Evolutionary conservation across 2,888 invertebrate species (phyloP).

Genomic region (Tillus elongatus): DNA sequence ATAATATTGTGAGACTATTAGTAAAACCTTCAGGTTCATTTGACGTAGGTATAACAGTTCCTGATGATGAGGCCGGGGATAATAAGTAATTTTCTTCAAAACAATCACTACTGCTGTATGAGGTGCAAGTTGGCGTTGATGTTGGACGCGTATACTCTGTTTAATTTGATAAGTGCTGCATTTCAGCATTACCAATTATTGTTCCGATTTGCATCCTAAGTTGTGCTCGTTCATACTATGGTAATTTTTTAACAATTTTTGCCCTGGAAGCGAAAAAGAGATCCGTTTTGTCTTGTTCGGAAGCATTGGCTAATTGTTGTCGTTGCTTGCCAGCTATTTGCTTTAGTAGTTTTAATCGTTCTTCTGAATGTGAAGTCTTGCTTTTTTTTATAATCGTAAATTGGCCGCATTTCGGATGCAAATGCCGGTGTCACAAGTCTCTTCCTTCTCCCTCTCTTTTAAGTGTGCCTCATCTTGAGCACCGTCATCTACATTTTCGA

Average conservation of each 20-base stretch:
- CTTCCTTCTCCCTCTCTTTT: too few relatives aligned
- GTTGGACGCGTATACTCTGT: too few relatives aligned
- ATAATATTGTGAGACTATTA: too few relatives aligned
- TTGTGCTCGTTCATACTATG: slow-evolving; percentile 25
- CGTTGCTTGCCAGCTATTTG: slow-evolving; percentile 13
- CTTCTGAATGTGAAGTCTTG: slow-evolving; percentile 14
- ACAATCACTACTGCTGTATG: too few relatives aligned
- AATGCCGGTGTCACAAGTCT: too few relatives aligned
- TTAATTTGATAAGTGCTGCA: background rate
- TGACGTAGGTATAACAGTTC: too few relatives aligned
- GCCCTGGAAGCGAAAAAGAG: slow-evolving; percentile 29
- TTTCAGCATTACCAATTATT: slow-evolving; percentile 8
- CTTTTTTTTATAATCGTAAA: slow-evolving; percentile 10
- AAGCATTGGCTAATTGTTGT: slow-evolving; percentile 13
- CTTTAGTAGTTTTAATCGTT: slow-evolving; percentile 14
- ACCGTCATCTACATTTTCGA: background rate
- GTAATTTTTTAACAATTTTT: slow-evolving; percentile 30
- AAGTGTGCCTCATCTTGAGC: background rate
- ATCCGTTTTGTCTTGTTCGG: slow-evolving; percentile 25
- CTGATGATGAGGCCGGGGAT: too few relatives aligned
- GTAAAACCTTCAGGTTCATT: too few relatives aligned
- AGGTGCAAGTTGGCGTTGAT: too few relatives aligned
- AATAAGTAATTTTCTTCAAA: too few relatives aligned
- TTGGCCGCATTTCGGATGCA: too few relatives aligned
- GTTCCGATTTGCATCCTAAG: slow-evolving; percentile 15